Evolutionary conservation across 2,888 invertebrate genomes (phyloP).

Genomic region (Ormyrus thymus): DNA sequence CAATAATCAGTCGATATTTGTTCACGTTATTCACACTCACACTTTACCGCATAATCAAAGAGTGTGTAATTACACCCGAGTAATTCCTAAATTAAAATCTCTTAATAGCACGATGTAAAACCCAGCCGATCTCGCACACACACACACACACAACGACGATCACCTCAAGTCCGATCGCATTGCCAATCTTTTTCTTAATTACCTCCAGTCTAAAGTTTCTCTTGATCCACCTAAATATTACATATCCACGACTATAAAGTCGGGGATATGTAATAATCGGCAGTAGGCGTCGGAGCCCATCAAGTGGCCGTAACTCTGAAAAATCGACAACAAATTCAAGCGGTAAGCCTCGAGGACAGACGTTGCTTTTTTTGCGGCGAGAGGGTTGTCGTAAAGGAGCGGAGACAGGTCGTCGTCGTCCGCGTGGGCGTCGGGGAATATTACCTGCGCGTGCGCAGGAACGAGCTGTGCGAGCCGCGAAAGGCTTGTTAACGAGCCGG

Average conservation of each 20-base stretch:
- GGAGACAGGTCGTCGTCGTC: conserved; percentile 1
- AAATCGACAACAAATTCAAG: no score
- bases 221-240: conserved; percentile 29
- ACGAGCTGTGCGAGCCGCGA: conserved; percentile 35
- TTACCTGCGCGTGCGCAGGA: conserved; percentile 6
- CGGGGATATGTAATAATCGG: conserved; percentile 15
- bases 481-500: conserved; percentile 49
- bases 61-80: conserved; percentile 32
- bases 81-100: conserved; percentile 43
- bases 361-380: neutral
- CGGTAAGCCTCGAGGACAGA: neutral
- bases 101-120: neutral
- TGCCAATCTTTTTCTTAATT: conserved; percentile 43
- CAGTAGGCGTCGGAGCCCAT: no score
- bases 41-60: neutral
- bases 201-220: conserved; percentile 14
- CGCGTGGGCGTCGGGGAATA: conserved; percentile 4
- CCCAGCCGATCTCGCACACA: conserved; percentile 11
- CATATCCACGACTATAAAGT: conserved; percentile 13
- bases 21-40: no score
- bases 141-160: conserved; percentile 20
- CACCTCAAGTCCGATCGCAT: conserved; percentile 34
- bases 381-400: neutral
- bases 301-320: no score
- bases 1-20: no score